Evolutionary conservation across 2,797 vertebrate species (phyloP).

Genomic region (Phalanger gymnotis): DNA sequence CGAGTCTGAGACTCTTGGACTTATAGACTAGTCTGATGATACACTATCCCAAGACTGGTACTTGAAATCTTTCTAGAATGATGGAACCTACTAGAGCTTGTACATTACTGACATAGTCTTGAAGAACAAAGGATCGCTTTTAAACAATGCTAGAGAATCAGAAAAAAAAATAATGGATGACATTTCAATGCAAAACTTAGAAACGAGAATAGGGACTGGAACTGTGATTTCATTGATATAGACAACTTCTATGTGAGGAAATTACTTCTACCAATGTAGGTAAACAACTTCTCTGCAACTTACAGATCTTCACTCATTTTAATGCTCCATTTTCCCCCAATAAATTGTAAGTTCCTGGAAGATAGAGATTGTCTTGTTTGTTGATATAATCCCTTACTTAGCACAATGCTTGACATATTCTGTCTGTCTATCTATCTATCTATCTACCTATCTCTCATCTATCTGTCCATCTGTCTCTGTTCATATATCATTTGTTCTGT

Average conservation of each 20-base stretch:
- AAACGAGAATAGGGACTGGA: not conserved
- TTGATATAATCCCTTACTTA: no score
- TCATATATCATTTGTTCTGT: not conserved
- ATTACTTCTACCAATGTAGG: not conserved
- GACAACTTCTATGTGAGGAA: not conserved
- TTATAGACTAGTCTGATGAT: not conserved
- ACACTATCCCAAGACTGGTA: not conserved
- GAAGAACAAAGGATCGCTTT: not conserved
- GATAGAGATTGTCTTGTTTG: not conserved
- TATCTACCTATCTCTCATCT: no score
- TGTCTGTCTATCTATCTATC: no score
- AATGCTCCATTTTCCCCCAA: not conserved
- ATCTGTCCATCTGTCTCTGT: not conserved
- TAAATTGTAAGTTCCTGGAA: not conserved
- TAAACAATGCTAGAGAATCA: not conserved
- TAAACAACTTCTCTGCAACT: not conserved
- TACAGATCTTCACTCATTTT: not conserved
- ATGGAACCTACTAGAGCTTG: not conserved
- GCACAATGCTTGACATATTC: no score
- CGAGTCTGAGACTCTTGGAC: no score
- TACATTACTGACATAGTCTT: not conserved
- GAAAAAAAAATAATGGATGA: not conserved
- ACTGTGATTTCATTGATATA: not conserved
- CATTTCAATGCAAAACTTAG: not conserved
- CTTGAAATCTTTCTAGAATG: not conserved